A percentile compares a stretch with the other conserved stretches of the same genome.
These are phyloP conservation scores for Drosophila paulistorum DNA, from an alignment of 1,140 invertebrate species.

Conservation along the genomic window DNA sequence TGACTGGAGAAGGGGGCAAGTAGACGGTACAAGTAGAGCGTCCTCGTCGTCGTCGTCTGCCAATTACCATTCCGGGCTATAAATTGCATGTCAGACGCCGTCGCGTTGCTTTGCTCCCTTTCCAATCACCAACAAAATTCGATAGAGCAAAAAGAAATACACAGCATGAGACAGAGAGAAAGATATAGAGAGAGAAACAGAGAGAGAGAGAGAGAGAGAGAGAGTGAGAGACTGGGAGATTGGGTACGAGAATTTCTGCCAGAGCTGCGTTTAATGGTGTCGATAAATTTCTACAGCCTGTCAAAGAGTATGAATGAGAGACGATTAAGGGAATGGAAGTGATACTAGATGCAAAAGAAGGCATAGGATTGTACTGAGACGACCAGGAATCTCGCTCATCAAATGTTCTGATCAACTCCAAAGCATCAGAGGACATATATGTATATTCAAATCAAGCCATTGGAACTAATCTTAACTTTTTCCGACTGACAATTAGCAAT, in stretches of 20 bases:
- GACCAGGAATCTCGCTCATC: too few species aligned
- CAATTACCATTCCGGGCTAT: slow-evolving; percentile 71
- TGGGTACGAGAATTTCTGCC: slow-evolving; percentile 3
- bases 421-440: too few species aligned
- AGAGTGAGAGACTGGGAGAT: not conserved
- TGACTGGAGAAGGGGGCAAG: not conserved
- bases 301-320: slow-evolving; percentile 35
- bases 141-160: slow-evolving; percentile 14
- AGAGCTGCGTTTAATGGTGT: slow-evolving; percentile 73
- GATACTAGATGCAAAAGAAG: too few species aligned
- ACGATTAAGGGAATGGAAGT: not conserved
- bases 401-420: not conserved
- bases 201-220: not conserved
- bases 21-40: slow-evolving; percentile 4
- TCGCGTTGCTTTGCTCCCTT: slow-evolving; percentile 22
- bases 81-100: slow-evolving; percentile 71
- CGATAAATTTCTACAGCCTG: slow-evolving; percentile 67
- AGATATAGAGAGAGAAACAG: not conserved
- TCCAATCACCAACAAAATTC: slow-evolving; percentile 34
- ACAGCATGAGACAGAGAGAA: not conserved
- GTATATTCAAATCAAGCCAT: too few species aligned
- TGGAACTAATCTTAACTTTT: too few species aligned
- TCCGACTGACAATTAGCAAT: too few species aligned
- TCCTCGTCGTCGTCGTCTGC: slow-evolving; percentile 41
- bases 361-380: too few species aligned